Evolutionary conservation across 1,140 invertebrate genomes (phyloP), one percentile per base, ranked within the genome.

Genomic region (Halyomorpha halys): DNA sequence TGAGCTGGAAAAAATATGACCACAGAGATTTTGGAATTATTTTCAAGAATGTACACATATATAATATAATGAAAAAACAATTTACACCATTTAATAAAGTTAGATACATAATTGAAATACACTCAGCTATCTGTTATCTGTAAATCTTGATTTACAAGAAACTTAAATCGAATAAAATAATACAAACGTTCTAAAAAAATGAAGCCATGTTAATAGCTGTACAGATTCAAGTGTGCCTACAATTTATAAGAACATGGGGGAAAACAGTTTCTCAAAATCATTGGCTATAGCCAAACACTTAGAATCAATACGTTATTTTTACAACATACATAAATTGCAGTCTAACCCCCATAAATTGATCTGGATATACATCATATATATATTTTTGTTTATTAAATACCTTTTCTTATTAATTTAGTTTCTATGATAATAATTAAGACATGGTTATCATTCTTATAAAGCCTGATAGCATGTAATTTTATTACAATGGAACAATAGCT

Each of bases 111-210:
- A n/a, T 62, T 18, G 23, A 47, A 62, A 62, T 47, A 45, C 44
- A 62, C 19, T 47, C 25, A 60, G 59, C 59, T 60, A 60, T 60
- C 59, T 60, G 59, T 60, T 60, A 60, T 60, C 59, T 60, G 59
- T 44, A 30, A 53, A 44, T 60, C 44, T 44, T 60, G 18, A 60
- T 60, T 21, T 44, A 60, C 44, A 60, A 39, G 27, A 39, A 60
- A 44, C 30, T 44, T 21, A 60, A 60, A 18, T 44, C n/a, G 30
- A 59, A 44, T 60, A 60, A 60, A 44, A 60, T 44, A 44, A 60
- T 60, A 60, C 19, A 60, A 60, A 60, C 30, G 27, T 60, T 60
- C 59, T 60, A 60, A 60, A 60, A 60, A 60, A 60, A 39, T 16
- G 34, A 60, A 30, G 25, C 59, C 27, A 18, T 19, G 19, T 56